Evolutionary conservation across 2,797 vertebrate species (phyloP).

Genomic region (Todus mexicanus): DNA sequence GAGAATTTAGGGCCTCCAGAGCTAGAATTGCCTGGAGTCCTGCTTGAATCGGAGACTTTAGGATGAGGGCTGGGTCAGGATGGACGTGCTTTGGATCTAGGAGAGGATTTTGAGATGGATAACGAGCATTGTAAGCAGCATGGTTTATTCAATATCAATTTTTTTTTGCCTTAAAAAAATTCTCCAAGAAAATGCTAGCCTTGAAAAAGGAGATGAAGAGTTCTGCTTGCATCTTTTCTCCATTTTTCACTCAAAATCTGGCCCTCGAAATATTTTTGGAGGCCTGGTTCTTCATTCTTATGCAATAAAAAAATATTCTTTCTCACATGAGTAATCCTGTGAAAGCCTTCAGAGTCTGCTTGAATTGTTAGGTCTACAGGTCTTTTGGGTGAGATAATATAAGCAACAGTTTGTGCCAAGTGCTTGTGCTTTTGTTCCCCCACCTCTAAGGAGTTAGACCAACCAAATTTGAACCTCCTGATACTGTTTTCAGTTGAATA

Average conservation of each 20-base stretch:
- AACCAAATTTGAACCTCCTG: constrained; percentile 6
- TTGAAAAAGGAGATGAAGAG: background rate
- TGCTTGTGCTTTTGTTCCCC: background rate
- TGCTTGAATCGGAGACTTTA: background rate
- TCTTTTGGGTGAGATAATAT: constrained; percentile 1
- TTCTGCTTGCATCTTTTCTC: background rate
- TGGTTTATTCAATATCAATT: background rate
- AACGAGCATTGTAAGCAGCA: background rate
- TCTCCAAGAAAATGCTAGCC: background rate
- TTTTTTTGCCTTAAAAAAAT: background rate
- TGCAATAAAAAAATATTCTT: background rate
- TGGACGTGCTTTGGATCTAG: background rate
- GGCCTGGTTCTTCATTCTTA: background rate
- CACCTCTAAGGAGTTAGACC: background rate
- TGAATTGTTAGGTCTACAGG: background rate
- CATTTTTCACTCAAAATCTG: background rate
- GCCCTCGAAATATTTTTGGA: background rate
- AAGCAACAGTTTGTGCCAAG: background rate
- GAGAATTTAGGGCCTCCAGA: background rate
- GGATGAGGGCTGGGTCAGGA: background rate
- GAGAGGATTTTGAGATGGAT: background rate
- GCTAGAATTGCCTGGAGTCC: background rate
- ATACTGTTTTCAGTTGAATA: constrained; percentile 5
- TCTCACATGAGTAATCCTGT: background rate
- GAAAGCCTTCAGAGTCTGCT: background rate